Conservation (phyloP, 2,797 vertebrate species). For the Pangasius sanitwongsei region DNA sequence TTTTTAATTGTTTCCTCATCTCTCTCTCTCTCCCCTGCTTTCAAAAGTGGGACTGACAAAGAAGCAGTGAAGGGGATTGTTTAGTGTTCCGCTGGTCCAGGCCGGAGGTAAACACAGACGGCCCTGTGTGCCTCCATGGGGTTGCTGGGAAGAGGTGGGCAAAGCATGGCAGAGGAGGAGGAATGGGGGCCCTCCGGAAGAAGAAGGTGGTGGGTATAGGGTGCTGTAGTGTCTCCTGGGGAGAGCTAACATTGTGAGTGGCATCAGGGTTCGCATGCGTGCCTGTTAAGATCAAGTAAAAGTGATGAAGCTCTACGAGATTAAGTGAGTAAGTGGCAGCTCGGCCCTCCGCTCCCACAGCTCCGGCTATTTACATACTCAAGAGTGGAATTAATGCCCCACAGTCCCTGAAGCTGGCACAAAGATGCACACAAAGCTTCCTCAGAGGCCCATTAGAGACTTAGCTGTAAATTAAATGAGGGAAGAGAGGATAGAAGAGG, state of each 20-base stretch:
- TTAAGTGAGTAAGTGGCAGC: constrained; percentile 75
- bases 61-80: constrained; percentile 77
- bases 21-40: constrained; percentile 58
- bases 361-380: constrained; percentile 73
- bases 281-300: constrained; percentile 66
- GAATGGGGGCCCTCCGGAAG: constrained; percentile 65
- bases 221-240: constrained; percentile 67
- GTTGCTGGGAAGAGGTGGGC: constrained; percentile 48
- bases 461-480: constrained; percentile 73
- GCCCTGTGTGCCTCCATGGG: constrained; percentile 63
- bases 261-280: constrained; percentile 72
- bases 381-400: constrained; percentile 74
- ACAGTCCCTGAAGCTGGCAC: constrained; percentile 65
- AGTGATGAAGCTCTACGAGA: constrained; percentile 74
- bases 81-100: constrained; percentile 75
- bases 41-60: constrained; percentile 77
- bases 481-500: constrained; percentile 57
- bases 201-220: constrained; percentile 63
- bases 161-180: constrained; percentile 46
- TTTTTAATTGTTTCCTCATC: constrained; percentile 78
- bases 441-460: constrained; percentile 71
- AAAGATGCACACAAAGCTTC: constrained; percentile 73
- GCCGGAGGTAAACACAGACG: constrained; percentile 76
- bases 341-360: constrained; percentile 75
- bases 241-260: constrained; percentile 67